Conservation (phyloP, 23 tunicate genomes). For the Ciona savignyi region DNA sequence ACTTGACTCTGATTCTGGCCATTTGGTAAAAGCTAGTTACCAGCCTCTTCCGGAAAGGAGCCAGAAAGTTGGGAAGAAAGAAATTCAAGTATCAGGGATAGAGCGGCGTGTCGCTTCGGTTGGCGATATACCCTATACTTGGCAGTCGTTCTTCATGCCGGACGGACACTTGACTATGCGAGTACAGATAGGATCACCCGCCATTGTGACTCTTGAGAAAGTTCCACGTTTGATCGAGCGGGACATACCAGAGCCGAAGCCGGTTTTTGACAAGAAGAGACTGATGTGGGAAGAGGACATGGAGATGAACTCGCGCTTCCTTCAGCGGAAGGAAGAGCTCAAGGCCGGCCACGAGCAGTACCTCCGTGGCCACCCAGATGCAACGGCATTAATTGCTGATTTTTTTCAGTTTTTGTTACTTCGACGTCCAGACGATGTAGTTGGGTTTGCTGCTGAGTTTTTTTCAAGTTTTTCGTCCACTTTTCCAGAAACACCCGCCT, state of each 20-base stretch:
- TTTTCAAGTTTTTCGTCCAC: conserved; percentile 63
- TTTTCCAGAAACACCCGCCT: conserved; percentile 59
- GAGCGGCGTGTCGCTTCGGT: conserved; percentile 45
- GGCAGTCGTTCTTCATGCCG: conserved; percentile 72
- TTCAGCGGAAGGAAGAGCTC: conserved; percentile 45
- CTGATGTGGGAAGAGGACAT: conserved; percentile 68
- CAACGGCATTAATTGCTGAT: conserved; percentile 46
- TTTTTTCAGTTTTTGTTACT: conserved; percentile 60
- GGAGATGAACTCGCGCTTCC: conserved; percentile 52
- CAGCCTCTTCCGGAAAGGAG: conserved; percentile 46
- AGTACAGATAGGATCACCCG: conserved; percentile 71
- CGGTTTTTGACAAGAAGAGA: conserved; percentile 60
- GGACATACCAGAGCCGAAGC: conserved; percentile 41
- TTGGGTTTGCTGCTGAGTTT: conserved; percentile 48
- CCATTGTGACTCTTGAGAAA: conserved; percentile 24
- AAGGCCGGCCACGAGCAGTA: conserved; percentile 55
- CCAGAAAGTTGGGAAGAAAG: conserved; percentile 48
- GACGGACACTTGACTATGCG: conserved; percentile 87
- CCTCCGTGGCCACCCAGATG: conserved; percentile 68
- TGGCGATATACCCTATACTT: conserved; percentile 51
- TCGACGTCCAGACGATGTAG: conserved; percentile 58
- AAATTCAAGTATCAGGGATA: conserved; percentile 54
- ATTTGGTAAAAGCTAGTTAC: conserved; percentile 37
- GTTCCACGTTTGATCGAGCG: conserved; percentile 69
- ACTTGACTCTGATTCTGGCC: conserved; percentile 47